Evolutionary conservation across 2,113 vertebrate species (phyloP).

Genomic region (Heloderma charlesbogerti): DNA sequence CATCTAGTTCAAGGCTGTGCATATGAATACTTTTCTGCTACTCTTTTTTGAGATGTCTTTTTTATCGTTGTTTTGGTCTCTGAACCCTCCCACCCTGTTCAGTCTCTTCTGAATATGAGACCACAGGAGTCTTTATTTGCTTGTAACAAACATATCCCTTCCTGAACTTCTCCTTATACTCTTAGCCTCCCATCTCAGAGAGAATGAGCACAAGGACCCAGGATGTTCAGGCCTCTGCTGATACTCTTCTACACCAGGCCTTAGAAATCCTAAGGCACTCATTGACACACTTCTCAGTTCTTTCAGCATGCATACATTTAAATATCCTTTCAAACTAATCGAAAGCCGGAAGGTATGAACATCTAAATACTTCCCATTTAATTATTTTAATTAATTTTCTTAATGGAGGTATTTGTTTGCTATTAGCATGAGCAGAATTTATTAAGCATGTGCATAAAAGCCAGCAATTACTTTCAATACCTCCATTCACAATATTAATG

Average conservation of each 20-base stretch:
- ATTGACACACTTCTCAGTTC: neutral
- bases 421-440: constrained; percentile 1
- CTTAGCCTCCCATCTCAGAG: neutral
- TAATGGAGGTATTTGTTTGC: neutral
- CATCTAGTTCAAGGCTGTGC: no score
- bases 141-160: neutral
- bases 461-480: neutral
- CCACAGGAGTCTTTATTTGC: neutral
- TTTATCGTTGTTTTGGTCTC: neutral
- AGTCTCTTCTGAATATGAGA: neutral
- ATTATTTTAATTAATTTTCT: constrained; percentile 12
- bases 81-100: neutral
- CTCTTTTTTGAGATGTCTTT: no score
- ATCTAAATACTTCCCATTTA: neutral
- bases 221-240: neutral
- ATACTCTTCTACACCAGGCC: neutral
- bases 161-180: neutral
- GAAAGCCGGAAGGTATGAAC: neutral
- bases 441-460: neutral
- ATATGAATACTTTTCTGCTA: no score
- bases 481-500: neutral
- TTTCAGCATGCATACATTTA: neutral
- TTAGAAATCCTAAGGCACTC: neutral
- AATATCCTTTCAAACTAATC: constrained; percentile 5
- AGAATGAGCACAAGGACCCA: neutral